Percentiles rank a stretch among this genome's conserved stretches.
These are phyloP conservation scores for Muscicapa adusta DNA, from an alignment of 2,113 vertebrate species.

Conservation along the genomic window DNA sequence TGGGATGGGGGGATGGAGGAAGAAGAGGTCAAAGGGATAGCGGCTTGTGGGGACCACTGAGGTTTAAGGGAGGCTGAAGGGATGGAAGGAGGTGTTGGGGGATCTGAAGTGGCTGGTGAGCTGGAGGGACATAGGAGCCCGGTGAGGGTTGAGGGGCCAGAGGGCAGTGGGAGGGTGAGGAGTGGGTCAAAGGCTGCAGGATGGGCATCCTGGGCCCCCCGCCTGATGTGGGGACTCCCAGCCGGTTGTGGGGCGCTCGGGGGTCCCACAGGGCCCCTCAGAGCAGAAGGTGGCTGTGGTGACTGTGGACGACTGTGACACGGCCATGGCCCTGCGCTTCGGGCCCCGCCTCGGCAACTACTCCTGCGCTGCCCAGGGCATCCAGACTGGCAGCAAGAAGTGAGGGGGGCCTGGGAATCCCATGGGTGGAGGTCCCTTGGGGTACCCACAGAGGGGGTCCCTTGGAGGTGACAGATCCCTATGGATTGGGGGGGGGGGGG, in stretches of 20 bases:
- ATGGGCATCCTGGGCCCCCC: not conserved
- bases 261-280: constrained; percentile 89
- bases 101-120: not conserved
- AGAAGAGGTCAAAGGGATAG: not conserved
- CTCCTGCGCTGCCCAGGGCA: constrained; percentile 87
- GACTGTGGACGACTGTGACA: constrained; percentile 89
- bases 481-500: no score
- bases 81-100: not conserved
- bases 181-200: not conserved
- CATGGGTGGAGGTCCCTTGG: not conserved
- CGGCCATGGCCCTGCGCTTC: constrained; percentile 85
- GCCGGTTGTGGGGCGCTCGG: constrained; percentile 84
- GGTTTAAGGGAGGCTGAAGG: not conserved
- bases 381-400: constrained; percentile 93
- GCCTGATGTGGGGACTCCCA: not conserved
- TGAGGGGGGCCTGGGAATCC: constrained; percentile 50
- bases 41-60: not conserved
- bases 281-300: constrained; percentile 92
- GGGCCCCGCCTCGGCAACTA: constrained; percentile 86
- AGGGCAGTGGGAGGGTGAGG: not conserved
- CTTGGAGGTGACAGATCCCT: not conserved
- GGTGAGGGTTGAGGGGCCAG: not conserved
- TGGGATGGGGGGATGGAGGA: not conserved
- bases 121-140: not conserved
- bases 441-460: not conserved